Percentiles rank a stretch among this genome's conserved stretches.
Evolutionary conservation across 2,888 invertebrate genomes (phyloP).

Genomic region (Hirtodrosophila cameraria): DNA sequence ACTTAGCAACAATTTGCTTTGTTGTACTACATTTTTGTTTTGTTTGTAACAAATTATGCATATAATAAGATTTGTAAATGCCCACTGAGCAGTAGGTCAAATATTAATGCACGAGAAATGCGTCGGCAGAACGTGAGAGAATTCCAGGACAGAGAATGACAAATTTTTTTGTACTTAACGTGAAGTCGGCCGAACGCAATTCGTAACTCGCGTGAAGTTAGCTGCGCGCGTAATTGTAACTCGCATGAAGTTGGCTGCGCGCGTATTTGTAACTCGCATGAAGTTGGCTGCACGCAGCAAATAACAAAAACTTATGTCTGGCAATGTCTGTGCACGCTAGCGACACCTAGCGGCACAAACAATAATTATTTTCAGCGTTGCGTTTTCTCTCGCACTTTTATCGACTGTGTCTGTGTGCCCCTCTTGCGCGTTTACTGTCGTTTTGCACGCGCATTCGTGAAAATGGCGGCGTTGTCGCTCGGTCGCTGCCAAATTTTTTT

Average conservation of each 20-base stretch:
- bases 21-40: constrained; percentile 13
- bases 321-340: constrained; percentile 21
- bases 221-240: constrained; percentile 28
- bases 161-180: constrained; percentile 31
- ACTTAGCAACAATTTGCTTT: constrained; percentile 19
- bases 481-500: constrained; percentile 83
- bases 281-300: constrained; percentile 26
- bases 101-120: constrained; percentile 21
- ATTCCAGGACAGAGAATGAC: constrained; percentile 47
- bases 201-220: background rate
- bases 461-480: constrained; percentile 83
- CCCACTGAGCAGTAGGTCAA: constrained; percentile 24
- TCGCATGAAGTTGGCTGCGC: constrained; percentile 40
- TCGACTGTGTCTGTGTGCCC: constrained; percentile 55
- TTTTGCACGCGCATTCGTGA: constrained; percentile 81
- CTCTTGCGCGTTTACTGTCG: constrained; percentile 58
- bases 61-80: constrained; percentile 22
- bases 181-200: constrained; percentile 39
- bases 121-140: constrained; percentile 35
- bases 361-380: constrained; percentile 56
- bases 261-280: constrained; percentile 12
- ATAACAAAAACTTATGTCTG: constrained; percentile 9
- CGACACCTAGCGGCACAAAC: constrained; percentile 39
- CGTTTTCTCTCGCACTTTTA: constrained; percentile 57
- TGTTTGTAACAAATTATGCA: constrained; percentile 9